phyloP scores from a whole-genome alignment of 1,140 invertebrate species.

The Pentalonia nigronervosa region DNA sequence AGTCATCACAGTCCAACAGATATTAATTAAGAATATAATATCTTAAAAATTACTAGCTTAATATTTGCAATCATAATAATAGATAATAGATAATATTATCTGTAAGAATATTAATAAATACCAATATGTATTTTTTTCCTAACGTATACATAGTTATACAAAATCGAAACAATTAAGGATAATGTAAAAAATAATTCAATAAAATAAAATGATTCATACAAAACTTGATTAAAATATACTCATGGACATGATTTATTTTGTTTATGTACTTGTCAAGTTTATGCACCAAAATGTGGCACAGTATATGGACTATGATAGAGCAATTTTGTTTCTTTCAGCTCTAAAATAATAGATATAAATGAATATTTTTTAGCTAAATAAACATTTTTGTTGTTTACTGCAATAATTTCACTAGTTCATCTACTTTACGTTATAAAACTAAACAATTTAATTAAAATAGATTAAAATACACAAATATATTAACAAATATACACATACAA shows the following conservation, averaged over 20 bases:
- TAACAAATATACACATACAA: neutral
- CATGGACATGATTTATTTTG: neutral
- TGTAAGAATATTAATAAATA: conserved; percentile 34
- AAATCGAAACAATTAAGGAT: conserved; percentile 9
- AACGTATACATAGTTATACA: conserved; percentile 24
- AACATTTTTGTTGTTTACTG: neutral
- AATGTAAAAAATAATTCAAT: conserved; percentile 23
- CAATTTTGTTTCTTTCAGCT: neutral
- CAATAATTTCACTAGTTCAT: neutral
- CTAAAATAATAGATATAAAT: conserved; percentile 16
- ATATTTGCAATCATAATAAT: neutral
- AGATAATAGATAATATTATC: neutral
- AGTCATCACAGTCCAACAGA: conserved; percentile 35
- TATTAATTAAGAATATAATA: neutral
- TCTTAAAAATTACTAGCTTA: conserved; percentile 11
- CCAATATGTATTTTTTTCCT: neutral
- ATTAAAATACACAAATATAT: neutral
- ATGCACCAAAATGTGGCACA: neutral
- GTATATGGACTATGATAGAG: neutral
- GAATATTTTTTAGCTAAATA: neutral
- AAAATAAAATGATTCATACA: neutral
- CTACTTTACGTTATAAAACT: neutral
- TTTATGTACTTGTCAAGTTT: neutral
- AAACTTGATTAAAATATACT: conserved; percentile 22
- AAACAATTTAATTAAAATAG: conserved; percentile 22